These are phyloP conservation scores for Lutjanus campechanus DNA, from an alignment of 2,797 vertebrate genomes.

Conservation along the genomic window DNA sequence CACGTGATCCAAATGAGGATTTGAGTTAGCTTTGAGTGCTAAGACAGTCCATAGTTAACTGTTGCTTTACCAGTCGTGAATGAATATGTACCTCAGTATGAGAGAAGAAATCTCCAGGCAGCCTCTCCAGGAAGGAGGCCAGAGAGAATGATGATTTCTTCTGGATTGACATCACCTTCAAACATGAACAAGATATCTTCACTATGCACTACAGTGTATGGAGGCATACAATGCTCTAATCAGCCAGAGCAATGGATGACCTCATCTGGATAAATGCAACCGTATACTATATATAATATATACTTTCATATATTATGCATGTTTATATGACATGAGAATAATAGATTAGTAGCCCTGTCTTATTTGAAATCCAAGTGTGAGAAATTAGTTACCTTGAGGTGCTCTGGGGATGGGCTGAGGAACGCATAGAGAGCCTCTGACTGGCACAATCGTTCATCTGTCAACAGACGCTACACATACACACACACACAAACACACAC, in stretches of 20 bases:
- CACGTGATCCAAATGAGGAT: background rate
- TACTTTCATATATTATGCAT: background rate
- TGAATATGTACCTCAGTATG: slow-evolving; percentile 91
- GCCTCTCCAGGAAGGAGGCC: slow-evolving; percentile 95
- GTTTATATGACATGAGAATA: background rate
- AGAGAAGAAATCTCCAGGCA: slow-evolving; percentile 97
- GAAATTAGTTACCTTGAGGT: slow-evolving; percentile 90
- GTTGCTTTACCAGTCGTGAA: background rate
- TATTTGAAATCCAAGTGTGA: background rate
- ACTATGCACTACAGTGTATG: background rate
- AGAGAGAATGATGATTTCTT: slow-evolving; percentile 96
- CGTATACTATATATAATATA: no score
- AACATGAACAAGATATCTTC: slow-evolving; percentile 4
- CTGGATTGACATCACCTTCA: slow-evolving; percentile 95
- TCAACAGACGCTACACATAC: slow-evolving; percentile 84
- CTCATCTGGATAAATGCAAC: no score
- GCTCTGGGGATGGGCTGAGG: slow-evolving; percentile 96
- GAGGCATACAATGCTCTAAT: background rate
- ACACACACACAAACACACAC: slow-evolving; percentile 37
- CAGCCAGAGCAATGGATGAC: no score
- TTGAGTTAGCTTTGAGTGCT: background rate
- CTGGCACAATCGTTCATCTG: slow-evolving; percentile 95
- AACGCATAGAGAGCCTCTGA: slow-evolving; percentile 98
- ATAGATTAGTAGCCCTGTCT: background rate
- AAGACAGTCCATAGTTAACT: no score